These are phyloP conservation scores for Channa argus DNA, from an alignment of 2,113 vertebrate species.

Conservation along the genomic window DNA sequence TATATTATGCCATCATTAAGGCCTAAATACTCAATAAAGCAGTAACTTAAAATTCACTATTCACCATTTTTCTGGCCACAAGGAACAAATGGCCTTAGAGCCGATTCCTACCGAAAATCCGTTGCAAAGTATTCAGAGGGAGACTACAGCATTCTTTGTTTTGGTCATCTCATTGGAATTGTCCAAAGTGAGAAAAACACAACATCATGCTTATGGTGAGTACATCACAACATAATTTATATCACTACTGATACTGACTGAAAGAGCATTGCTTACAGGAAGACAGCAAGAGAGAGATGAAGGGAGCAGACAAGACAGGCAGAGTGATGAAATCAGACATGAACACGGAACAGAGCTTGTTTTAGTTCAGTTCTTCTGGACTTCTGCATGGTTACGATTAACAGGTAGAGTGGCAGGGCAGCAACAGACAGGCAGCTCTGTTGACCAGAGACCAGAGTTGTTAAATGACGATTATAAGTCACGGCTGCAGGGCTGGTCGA, in stretches of 20 bases:
- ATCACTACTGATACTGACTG: not conserved
- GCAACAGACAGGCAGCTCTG: not conserved
- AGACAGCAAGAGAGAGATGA: not conserved
- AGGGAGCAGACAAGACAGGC: not conserved
- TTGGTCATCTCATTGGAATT: no score
- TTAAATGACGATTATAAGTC: constrained; percentile 42
- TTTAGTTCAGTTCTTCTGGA: constrained; percentile 12
- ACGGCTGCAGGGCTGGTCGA: constrained; percentile 29
- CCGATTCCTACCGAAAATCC: no score
- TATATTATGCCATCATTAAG: no score
- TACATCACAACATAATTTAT: not conserved
- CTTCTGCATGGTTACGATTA: not conserved
- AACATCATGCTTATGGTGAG: no score
- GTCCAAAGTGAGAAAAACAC: no score
- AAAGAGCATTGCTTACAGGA: not conserved
- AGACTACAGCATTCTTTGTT: no score
- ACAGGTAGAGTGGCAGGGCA: constrained; percentile 9
- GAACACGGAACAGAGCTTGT: no score
- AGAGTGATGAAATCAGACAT: not conserved
- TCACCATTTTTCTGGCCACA: no score
- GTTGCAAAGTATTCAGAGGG: no score
- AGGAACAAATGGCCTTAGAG: no score
- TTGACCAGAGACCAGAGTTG: constrained; percentile 1
- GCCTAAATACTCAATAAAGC: no score
- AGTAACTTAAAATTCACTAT: no score